A percentile compares a stretch with the other conserved stretches of the same genome.
phyloP scores from a whole-genome alignment of 1,140 invertebrate genomes.

The Panonychus citri region DNA sequence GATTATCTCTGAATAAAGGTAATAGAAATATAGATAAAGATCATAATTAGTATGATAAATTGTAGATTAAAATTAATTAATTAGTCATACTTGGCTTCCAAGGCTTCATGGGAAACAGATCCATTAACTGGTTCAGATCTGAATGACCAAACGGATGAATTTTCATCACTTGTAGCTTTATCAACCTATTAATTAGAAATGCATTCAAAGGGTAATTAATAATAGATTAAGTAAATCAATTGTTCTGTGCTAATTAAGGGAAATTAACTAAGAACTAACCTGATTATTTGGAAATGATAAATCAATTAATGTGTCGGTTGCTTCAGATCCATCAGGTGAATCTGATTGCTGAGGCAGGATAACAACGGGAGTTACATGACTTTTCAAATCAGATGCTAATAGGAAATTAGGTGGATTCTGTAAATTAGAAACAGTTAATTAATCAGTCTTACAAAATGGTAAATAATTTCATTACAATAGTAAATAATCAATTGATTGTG shows the following conservation, averaged over 20 bases:
- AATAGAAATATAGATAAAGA: conserved; percentile 2
- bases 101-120: conserved; percentile 25
- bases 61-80: background rate
- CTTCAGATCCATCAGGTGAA: conserved; percentile 28
- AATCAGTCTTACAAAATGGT: no score
- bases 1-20: conserved; percentile 35
- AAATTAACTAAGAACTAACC: background rate
- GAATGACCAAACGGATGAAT: conserved; percentile 11
- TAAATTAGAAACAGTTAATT: conserved; percentile 13
- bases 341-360: conserved; percentile 49
- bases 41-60: background rate
- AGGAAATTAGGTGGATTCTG: conserved; percentile 84
- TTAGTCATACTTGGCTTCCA: conserved; percentile 27
- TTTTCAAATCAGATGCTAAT: conserved; percentile 66
- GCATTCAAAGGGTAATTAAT: background rate
- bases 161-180: conserved; percentile 2
- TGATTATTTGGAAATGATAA: conserved; percentile 9
- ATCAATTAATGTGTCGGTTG: conserved; percentile 16
- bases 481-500: background rate
- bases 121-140: conserved; percentile 24
- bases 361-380: conserved; percentile 80
- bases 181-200: conserved; percentile 3
- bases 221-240: conserved; percentile 3
- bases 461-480: conserved; percentile 9
- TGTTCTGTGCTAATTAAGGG: background rate